Percentiles rank a stretch among this genome's conserved stretches.
Evolutionary conservation across 2,888 invertebrate species (phyloP).

Genomic region (Subacronicta megacephala): DNA sequence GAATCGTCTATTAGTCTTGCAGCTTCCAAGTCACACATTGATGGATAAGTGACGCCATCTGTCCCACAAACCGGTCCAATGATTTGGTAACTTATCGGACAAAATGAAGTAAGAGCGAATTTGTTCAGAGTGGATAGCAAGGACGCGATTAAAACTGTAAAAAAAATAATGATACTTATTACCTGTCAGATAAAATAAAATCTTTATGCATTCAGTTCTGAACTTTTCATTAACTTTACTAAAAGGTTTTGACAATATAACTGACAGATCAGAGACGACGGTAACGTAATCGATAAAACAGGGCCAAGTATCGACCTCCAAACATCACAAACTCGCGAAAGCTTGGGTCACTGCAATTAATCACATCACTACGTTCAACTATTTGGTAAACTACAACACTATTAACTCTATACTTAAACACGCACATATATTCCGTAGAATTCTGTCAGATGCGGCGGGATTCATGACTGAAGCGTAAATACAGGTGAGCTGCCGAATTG

Average conservation of each 20-base stretch:
- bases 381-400: background rate
- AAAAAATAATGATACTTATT: constrained; percentile 6
- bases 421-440: constrained; percentile 22
- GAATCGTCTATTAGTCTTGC: constrained; percentile 37
- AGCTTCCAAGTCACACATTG: constrained; percentile 53
- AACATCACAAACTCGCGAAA: constrained; percentile 11
- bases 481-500: background rate
- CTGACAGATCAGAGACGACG: background rate
- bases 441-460: constrained; percentile 2
- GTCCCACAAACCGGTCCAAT: constrained; percentile 55
- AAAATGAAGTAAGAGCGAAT: constrained; percentile 21
- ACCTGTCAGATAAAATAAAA: background rate
- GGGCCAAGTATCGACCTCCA: constrained; percentile 7
- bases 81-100: constrained; percentile 47
- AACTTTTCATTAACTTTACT: background rate
- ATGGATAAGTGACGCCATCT: constrained; percentile 48
- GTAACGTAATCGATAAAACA: constrained; percentile 10
- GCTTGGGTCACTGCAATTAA: constrained; percentile 8
- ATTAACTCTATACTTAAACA: constrained; percentile 18
- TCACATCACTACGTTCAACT: constrained; percentile 19
- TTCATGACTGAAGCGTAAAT: constrained; percentile 39
- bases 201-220: background rate
- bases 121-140: constrained; percentile 8
- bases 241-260: background rate
- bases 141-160: constrained; percentile 26